phyloP scores from a whole-genome alignment of 2,113 vertebrate species.

The Forbesichthys agassizii region DNA sequence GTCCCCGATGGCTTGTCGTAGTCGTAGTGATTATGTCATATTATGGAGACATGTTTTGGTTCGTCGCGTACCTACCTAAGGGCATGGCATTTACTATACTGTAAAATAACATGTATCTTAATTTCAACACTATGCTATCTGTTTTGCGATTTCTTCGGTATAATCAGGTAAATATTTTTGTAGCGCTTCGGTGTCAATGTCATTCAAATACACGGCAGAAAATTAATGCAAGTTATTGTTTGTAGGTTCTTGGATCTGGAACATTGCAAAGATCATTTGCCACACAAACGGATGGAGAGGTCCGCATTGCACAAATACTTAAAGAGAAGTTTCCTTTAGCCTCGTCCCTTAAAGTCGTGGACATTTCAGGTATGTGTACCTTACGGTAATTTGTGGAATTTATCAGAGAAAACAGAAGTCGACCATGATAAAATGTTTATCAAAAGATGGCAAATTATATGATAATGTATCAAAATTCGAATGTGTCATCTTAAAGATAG shows the following conservation, averaged over 20 bases:
- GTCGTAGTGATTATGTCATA: slow-evolving; percentile 45
- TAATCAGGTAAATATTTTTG: slow-evolving; percentile 43
- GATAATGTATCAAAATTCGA: too few relatives aligned
- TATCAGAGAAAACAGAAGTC: too few relatives aligned
- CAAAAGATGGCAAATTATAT: too few relatives aligned
- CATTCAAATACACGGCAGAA: neutral
- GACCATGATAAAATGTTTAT: too few relatives aligned
- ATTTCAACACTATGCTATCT: slow-evolving; percentile 27
- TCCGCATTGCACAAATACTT: slow-evolving; percentile 76
- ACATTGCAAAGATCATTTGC: slow-evolving; percentile 63
- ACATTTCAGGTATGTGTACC: slow-evolving; percentile 84
- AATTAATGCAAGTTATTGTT: neutral
- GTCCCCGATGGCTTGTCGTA: too few relatives aligned
- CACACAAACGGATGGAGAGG: slow-evolving; percentile 82
- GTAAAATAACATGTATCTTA: neutral
- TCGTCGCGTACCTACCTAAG: neutral
- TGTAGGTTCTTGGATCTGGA: neutral
- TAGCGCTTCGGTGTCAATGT: neutral
- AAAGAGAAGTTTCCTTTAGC: slow-evolving; percentile 87
- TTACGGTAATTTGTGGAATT: too few relatives aligned
- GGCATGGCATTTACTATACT: slow-evolving; percentile 37
- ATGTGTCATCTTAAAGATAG: too few relatives aligned
- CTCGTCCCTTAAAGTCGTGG: slow-evolving; percentile 83
- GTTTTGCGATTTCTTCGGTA: slow-evolving; percentile 45
- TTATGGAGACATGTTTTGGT: slow-evolving; percentile 24